Percentiles rank a stretch among this genome's conserved stretches.
Conservation (phyloP, 2,888 invertebrate genomes). For the Drosophila algonquin region DNA sequence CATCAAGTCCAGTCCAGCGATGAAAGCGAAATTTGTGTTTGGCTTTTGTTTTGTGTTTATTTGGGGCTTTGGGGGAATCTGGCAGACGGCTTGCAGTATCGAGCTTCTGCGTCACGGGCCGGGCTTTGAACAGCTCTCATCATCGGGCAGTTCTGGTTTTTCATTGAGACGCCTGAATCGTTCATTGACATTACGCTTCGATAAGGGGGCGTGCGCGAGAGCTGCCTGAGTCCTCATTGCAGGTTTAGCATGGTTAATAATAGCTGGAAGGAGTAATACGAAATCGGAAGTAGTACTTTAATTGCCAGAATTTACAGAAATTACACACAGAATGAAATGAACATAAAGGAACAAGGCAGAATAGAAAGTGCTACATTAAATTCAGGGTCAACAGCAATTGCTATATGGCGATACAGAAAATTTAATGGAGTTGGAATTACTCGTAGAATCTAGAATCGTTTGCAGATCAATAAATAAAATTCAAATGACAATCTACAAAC, state of each 20-base stretch:
- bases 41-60: constrained; percentile 35
- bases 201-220: constrained; percentile 43
- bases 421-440: background rate
- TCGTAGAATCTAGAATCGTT: background rate
- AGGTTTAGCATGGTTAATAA: background rate
- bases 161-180: constrained; percentile 34
- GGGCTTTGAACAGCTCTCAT: constrained; percentile 22
- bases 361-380: background rate
- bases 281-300: background rate
- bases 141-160: constrained; percentile 41
- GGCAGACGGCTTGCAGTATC: constrained; percentile 14
- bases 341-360: background rate
- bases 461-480: too few relatives aligned
- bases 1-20: constrained; percentile 18
- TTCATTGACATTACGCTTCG: constrained; percentile 65
- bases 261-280: background rate
- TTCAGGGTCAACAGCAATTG: background rate
- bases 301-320: background rate
- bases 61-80: constrained; percentile 30
- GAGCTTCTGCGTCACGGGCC: constrained; percentile 35
- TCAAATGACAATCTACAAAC: too few relatives aligned
- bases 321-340: background rate
- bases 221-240: constrained; percentile 1
- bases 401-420: background rate
- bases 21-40: constrained; percentile 43